Base-by-base conservation (phyloP, 2,888 invertebrate genomes). In the Lordiphosa andalusiaca region DNA sequence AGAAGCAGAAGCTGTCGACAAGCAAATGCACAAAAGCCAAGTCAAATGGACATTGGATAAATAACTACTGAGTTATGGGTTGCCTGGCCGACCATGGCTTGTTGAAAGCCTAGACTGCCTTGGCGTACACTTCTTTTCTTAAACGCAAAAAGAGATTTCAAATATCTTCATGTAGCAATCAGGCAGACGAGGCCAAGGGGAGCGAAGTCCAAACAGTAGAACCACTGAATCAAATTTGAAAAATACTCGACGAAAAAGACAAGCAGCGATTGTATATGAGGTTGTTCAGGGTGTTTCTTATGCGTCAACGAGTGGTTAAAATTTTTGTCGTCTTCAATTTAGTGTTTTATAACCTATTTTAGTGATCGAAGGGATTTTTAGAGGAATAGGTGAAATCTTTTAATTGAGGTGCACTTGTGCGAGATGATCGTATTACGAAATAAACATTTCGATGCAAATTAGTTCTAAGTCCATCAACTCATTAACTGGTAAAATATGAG, bases 291-390 rank as follows among this genome's bases (percentile, higher is more conserved):
- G 46, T 55, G 48, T 53, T 53, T 33, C 66, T 57, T 67, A 44
- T 58, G 66, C 74, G 74, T 75, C 63, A 66, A 75, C 62, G 67
- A 76, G 76, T 73, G 77, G 81, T 84, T 85, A 71, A 81, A 78
- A 84, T 84, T 84, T 85, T 84, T 78, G 69, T 73, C 81, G 84
- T 84, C 81, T 78, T 82, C 82, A 75, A 78, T 78, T 78, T 78
- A 69, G 60, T 62, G 64, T 60, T 67, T 55, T 78, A 70, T 71
- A 57, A 41, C 23, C 39, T 35, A 35, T n/a, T 35, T 5, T 36
- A n/a, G 5, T 12, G 4, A 21, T 36, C 21, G 6, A 23, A 36
- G 30, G 0, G 2, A 3, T 16, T 44, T 44, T 2, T 3, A 4
- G 13, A 6, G 5, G 12, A 7, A 4, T 19, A 9, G 3, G 9